These are phyloP conservation scores for Mycteria americana DNA, from an alignment of 2,797 vertebrate species.

Conservation along the genomic window DNA sequence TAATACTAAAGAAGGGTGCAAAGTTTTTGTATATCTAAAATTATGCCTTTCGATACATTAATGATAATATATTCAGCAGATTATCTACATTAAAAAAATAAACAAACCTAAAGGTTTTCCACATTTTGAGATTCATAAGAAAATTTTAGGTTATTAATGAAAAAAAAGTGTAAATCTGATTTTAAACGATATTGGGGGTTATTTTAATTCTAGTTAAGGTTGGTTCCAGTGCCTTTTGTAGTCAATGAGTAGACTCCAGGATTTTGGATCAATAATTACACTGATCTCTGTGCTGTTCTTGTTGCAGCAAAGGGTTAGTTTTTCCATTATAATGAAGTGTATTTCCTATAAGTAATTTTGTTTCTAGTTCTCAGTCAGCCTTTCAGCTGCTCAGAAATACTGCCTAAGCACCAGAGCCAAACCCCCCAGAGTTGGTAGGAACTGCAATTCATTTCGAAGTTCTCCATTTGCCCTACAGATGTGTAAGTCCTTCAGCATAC, in stretches of 20 bases:
- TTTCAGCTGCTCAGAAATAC: not conserved
- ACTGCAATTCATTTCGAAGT: not conserved
- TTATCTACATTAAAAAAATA: not conserved
- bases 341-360: not conserved
- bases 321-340: not conserved
- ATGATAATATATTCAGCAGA: not conserved
- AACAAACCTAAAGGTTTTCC: not conserved
- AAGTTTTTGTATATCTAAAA: not conserved
- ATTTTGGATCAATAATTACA: not conserved
- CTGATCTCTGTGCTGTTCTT: not conserved
- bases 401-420: not conserved
- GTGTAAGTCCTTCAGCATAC: not conserved
- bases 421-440: not conserved
- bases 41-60: not conserved
- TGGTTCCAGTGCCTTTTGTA: not conserved
- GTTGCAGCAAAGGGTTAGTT: not conserved
- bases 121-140: not conserved
- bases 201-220: not conserved
- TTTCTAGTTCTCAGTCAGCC: not conserved
- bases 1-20: not conserved
- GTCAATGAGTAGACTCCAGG: not conserved
- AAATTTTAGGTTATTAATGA: not conserved
- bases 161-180: not conserved
- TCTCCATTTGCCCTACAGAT: not conserved
- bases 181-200: not conserved